Evolutionary conservation across 1,140 invertebrate genomes (phyloP), one percentile per base, ranked within the genome.

Genomic region (Leptestheria dahalacensis): DNA sequence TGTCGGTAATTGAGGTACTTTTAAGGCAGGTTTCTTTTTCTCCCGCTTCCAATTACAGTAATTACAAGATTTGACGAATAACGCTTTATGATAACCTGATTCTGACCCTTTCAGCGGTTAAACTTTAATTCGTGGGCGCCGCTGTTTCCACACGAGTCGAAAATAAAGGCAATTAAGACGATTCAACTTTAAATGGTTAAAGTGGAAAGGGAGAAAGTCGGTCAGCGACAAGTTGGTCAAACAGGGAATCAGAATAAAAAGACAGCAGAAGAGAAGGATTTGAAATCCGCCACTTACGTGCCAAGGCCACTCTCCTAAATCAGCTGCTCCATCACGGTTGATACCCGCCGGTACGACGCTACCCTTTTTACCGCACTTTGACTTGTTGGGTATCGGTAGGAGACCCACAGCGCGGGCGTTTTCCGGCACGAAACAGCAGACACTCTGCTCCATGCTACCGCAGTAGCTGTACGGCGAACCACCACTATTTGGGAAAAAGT

Each of bases 231-330:
- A n/a, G n/a, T n/a, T n/a, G n/a, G n/a, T n/a, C n/a, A n/a, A n/a
- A n/a, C n/a, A n/a, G n/a, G 15, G 33, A 41, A 15, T 41, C 33
- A 41, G 6, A 9, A 41, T 41, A 41, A 41, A 9, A 15, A 9
- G 33, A 9, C 33, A 50, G 48, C 10, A 50, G 18, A 50, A 6
- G 9, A 18, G 0, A 23, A 50, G 1, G 61, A 57, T 23, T 11
- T 10, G 10, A 24, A n/a, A n/a, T n/a, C n/a, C n/a, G n/a, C n/a
- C n/a, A 71, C 71, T 72, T 64, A 74, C 74, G 66, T 75, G 74
- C 74, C 74, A 75, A 3, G 72, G 71, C 74, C 74, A 75, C 64
- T 75, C 74, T 6, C 66, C 68, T 53, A 72, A 66, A 61, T 72
- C 71, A 1, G 74, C 70, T 12, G 68, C 25, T 6, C 71, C 71